These are phyloP conservation scores for Poeciliopsis prolifica DNA, from an alignment of 2,113 vertebrate genomes.

Conservation along the genomic window DNA sequence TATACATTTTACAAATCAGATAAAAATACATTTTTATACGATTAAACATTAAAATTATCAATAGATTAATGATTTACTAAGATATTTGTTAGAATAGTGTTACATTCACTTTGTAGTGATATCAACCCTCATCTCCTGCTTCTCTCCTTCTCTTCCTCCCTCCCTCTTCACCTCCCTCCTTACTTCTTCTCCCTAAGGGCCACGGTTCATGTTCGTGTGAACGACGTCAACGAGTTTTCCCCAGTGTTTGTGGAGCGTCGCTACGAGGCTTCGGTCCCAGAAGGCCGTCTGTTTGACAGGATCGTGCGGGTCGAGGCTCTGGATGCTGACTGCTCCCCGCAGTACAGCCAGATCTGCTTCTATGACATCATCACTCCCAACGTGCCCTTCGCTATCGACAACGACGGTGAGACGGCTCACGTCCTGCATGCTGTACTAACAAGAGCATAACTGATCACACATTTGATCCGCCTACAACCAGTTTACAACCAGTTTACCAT, in stretches of 20 bases:
- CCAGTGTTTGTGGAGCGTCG: conserved; percentile 94
- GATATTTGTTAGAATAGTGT: no score
- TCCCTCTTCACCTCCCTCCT: not conserved
- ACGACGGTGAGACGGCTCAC: conserved; percentile 85
- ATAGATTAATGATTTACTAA: no score
- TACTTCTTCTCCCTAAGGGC: conserved; percentile 79
- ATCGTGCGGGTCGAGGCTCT: conserved; percentile 94
- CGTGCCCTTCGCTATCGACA: conserved; percentile 96
- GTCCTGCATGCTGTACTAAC: not conserved
- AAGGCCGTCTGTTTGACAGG: conserved; percentile 93
- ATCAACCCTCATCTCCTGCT: conserved; percentile 8
- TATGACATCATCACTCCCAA: conserved; percentile 98
- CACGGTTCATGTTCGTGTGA: conserved; percentile 94
- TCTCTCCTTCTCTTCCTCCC: conserved; percentile 2
- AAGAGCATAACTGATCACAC: not conserved
- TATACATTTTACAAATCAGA: no score
- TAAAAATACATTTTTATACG: no score
- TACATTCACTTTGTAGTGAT: not conserved
- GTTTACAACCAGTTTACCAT: not conserved
- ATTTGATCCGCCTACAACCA: not conserved
- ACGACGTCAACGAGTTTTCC: conserved; percentile 97
- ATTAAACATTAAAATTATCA: no score
- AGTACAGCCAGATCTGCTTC: conserved; percentile 99
- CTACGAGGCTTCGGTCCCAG: conserved; percentile 91
- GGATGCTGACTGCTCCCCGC: conserved; percentile 95